A percentile compares a stretch with the other conserved stretches of the same genome.
Conservation (phyloP, 2,888 invertebrate genomes). For the Itoplectis maculator region DNA sequence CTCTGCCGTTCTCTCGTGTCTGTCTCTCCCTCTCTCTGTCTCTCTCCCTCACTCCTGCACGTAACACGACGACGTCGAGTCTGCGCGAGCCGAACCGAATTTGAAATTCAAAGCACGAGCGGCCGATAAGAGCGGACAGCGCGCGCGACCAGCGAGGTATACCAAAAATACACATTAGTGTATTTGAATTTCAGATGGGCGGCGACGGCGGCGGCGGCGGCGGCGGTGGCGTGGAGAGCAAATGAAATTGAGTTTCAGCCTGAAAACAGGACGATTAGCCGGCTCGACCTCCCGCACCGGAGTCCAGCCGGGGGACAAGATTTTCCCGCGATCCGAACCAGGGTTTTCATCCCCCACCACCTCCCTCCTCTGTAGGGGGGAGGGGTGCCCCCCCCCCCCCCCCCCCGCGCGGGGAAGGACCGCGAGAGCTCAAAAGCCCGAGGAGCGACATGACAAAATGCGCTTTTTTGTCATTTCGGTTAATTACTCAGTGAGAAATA, state of each 20-base stretch:
- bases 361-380: too few species aligned
- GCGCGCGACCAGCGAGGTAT: slow-evolving; percentile 35
- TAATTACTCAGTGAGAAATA: too few species aligned
- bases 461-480: too few species aligned
- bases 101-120: slow-evolving; percentile 81
- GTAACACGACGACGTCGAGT: background rate
- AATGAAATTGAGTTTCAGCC: slow-evolving; percentile 60
- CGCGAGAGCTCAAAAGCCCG: background rate
- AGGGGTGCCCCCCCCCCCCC: too few species aligned
- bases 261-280: slow-evolving; percentile 54
- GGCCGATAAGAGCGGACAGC: slow-evolving; percentile 76
- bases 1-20: slow-evolving; percentile 15
- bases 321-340: slow-evolving; percentile 10
- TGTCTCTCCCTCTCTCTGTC: background rate
- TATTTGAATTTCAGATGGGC: slow-evolving; percentile 82
- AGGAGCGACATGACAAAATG: background rate
- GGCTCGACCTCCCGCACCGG: background rate
- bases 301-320: background rate
- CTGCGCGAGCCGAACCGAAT: slow-evolving; percentile 67
- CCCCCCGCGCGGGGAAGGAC: too few species aligned
- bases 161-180: slow-evolving; percentile 83
- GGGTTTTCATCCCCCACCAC: too few species aligned
- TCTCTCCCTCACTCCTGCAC: background rate
- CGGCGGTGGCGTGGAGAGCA: slow-evolving; percentile 53
- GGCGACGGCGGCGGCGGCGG: slow-evolving; percentile 61